Evolutionary conservation across 1,140 invertebrate species (phyloP).

Genomic region (Pogonognathellus flavescens): DNA sequence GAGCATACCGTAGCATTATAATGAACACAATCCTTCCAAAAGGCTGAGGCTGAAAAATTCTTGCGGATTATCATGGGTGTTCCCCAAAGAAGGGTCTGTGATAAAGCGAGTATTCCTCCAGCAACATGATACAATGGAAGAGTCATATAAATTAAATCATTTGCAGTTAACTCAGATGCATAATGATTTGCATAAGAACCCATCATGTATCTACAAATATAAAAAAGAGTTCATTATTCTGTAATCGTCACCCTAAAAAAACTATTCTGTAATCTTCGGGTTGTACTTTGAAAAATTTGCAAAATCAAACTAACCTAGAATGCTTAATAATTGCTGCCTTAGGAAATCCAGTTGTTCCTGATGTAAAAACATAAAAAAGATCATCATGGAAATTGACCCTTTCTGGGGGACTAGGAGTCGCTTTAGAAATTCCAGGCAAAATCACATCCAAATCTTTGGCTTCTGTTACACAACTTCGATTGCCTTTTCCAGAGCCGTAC

Average conservation of each 20-base stretch:
- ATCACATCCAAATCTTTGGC: conserved; percentile 38
- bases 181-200: conserved; percentile 69
- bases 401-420: neutral
- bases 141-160: conserved; percentile 75
- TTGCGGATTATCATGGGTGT: conserved; percentile 74
- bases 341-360: conserved; percentile 72
- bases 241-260: too few relatives aligned
- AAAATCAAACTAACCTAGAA: conserved; percentile 71
- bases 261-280: too few relatives aligned
- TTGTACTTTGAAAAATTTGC: too few relatives aligned
- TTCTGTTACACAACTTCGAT: conserved; percentile 21
- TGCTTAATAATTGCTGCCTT: conserved; percentile 89
- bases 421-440: conserved; percentile 8
- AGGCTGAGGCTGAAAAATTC: conserved; percentile 76
- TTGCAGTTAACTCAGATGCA: conserved; percentile 68
- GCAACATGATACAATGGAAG: conserved; percentile 81
- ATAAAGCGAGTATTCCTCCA: conserved; percentile 77
- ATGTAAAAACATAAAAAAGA: conserved; percentile 88
- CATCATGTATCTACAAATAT: conserved; percentile 78
- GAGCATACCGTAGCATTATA: conserved; percentile 76
- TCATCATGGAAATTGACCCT: conserved; percentile 71
- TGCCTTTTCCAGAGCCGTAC: conserved; percentile 55
- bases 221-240: too few relatives aligned
- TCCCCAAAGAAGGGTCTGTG: conserved; percentile 72
- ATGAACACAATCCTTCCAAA: conserved; percentile 79